Base-by-base conservation (phyloP, 1,140 invertebrate species). In the Drosophila neocordata region DNA sequence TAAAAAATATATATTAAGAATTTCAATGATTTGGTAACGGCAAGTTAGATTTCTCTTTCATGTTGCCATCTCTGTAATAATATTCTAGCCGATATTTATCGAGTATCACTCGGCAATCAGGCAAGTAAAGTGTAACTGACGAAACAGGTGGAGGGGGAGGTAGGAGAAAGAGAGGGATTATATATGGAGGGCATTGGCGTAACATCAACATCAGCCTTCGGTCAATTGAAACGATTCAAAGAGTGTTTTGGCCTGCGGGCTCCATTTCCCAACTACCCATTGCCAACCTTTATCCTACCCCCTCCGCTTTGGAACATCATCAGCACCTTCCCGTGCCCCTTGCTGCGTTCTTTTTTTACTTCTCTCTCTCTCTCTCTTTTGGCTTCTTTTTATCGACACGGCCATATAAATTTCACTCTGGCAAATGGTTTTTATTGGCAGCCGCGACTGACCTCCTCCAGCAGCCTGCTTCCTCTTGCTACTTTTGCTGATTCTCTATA, bases 351-450 rank as follows among this genome's bases (percentile, higher is more conserved):
- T 70, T 37, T 37, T 44, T 65, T 15, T 37, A n/a, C 24, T 52
- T 44, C 22, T 24, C 22, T 24, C 22, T 44, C 8, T 35, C 18
- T 62, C 24, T 60, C 8, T 44, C 11, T 35, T 56, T 48, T 48
- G 18, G 18, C 27, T 31, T 44, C 56, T 77, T 64, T 85, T 75
- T 66, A 88, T 79, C 76, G 82, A 88, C 75, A 75, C 79, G 78
- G 55, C 74, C 70, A 87, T 87, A 87, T 87, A 87, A 87, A 87
- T 87, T 88, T 87, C 79, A 82, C 68, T 79, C 83, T 88, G 83
- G 83, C 78, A 87, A 87, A 87, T 87, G 82, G 82, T 73, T 87
- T 87, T 87, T 88, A 87, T 87, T 87, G 82, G 82, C 82, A 87
- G 62, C 64, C 67, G 60, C 69, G 56, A 62, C 66, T 70, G 66